Evolutionary conservation across 2,797 vertebrate species (phyloP).

Genomic region (Rhinatrema bivittatum): DNA sequence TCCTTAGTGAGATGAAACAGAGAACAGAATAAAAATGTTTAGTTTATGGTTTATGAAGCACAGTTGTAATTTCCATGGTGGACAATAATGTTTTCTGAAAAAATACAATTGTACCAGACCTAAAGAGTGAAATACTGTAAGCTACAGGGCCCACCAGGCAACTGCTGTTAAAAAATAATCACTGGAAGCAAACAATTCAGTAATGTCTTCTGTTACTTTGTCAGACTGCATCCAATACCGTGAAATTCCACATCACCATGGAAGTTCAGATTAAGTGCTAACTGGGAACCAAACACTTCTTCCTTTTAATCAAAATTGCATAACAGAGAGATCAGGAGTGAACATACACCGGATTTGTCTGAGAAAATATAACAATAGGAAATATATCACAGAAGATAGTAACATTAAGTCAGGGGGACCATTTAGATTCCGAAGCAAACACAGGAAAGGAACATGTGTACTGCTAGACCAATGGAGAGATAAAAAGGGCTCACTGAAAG

Average conservation of each 20-base stretch:
- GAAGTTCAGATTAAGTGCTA: conserved; percentile 18
- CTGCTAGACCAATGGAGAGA: too few species aligned
- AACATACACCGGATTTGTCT: conserved; percentile 16
- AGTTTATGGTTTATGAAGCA: conserved; percentile 8
- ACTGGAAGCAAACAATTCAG: too few species aligned
- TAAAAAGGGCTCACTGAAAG: conserved; percentile 20
- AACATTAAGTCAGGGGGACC: conserved; percentile 6
- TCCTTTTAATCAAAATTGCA: conserved; percentile 20
- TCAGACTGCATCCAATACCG: too few species aligned
- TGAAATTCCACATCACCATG: conserved; percentile 22
- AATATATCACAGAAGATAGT: conserved; percentile 18
- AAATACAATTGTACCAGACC: neutral
- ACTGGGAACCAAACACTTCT: conserved; percentile 16
- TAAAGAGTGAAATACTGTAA: conserved; percentile 29
- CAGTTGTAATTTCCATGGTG: conserved; percentile 19
- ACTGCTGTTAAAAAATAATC: neutral
- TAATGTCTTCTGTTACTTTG: too few species aligned
- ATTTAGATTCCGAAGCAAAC: conserved; percentile 28
- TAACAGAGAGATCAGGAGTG: conserved; percentile 16
- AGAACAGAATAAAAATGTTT: conserved; percentile 10
- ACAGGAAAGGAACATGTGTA: conserved; percentile 12
- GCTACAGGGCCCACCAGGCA: conserved; percentile 7
- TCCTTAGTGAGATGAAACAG: conserved; percentile 15
- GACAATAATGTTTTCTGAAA: too few species aligned
- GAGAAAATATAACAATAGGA: conserved; percentile 27